Evolutionary conservation across 2,888 invertebrate species (phyloP), one percentile per base, ranked within the genome.

Genomic region (Noctua janthe): DNA sequence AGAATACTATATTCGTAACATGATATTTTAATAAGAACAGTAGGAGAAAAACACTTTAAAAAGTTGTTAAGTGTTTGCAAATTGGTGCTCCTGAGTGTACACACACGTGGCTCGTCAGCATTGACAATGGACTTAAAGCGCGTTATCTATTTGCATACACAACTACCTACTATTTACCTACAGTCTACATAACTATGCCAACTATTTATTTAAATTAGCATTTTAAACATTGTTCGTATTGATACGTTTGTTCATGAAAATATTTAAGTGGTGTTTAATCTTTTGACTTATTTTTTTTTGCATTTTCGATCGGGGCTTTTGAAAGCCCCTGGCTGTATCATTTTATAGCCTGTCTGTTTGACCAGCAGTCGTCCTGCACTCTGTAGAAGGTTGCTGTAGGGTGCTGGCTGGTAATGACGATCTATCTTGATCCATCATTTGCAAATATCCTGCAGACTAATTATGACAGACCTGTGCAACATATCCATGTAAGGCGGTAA

Each of bases 61-160:
- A 43, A 43, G 43, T 43, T 43, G 7, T 43, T 6, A 43, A 43
- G 7, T 43, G 43, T 43, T 43, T 43, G 2, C 43, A 43, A 2
- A 43, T 43, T 43, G 43, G 23, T 39, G 39, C 39, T 5, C 39
- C 39, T 39, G 39, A 39, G 0, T 39, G 43, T 43, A 43, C n/a
- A 64, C 43, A 82, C 47, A 51, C 71, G n/a, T 49, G 64, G 15
- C 20, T 75, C 62, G 64, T 59, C 76, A 82, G 81, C 88, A 85
- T 88, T 91, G 91, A 89, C 90, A 91, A 90, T 91, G 91, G 86
- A 88, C 78, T 89, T 84, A 82, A 69, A 43, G 13, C 35, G 80
- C 72, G 80, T 81, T 83, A 89, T 86, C 84, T 76, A 66, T 80
- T 56, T 74, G 54, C 87, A 76, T 84, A 80, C 64, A 43, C 2